phyloP scores from a whole-genome alignment of 1,140 invertebrate species.

The Ganaspis sp. region DNA sequence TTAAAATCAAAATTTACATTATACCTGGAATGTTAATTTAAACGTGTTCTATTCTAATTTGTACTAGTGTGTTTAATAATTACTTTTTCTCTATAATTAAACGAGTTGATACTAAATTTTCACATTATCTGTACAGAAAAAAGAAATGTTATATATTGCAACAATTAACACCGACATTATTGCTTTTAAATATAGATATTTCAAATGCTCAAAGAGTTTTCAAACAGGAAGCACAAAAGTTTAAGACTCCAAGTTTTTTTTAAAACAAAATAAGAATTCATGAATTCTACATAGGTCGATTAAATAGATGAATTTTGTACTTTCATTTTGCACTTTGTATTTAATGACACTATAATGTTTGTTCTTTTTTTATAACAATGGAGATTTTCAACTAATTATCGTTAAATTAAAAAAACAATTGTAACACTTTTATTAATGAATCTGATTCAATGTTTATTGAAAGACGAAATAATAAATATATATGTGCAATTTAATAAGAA shows the following conservation, averaged over 20 bases:
- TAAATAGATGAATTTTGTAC: constrained; percentile 20
- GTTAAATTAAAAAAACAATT: constrained; percentile 41
- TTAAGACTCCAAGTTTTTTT: too few species aligned
- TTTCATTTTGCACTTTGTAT: constrained; percentile 68
- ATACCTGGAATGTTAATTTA: too few species aligned
- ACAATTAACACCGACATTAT: too few species aligned
- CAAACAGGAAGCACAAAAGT: background rate
- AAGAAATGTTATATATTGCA: too few species aligned
- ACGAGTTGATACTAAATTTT: too few species aligned
- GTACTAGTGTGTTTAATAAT: too few species aligned
- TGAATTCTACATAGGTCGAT: background rate
- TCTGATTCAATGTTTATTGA: constrained; percentile 40
- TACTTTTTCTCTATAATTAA: too few species aligned
- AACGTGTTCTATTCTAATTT: too few species aligned
- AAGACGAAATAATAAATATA: constrained; percentile 45
- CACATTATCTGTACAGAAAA: too few species aligned
- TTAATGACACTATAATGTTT: constrained; percentile 59
- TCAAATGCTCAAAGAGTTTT: too few species aligned
- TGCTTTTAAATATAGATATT: too few species aligned
- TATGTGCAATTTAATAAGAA: constrained; percentile 53
- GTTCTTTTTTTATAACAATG: constrained; percentile 47
- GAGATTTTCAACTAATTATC: constrained; percentile 40
- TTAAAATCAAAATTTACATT: too few species aligned
- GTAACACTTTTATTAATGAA: constrained; percentile 28
- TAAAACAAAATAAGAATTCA: background rate